Evolutionary conservation across 2,113 vertebrate genomes (phyloP).

Genomic region (Erpornis zantholeuca): DNA sequence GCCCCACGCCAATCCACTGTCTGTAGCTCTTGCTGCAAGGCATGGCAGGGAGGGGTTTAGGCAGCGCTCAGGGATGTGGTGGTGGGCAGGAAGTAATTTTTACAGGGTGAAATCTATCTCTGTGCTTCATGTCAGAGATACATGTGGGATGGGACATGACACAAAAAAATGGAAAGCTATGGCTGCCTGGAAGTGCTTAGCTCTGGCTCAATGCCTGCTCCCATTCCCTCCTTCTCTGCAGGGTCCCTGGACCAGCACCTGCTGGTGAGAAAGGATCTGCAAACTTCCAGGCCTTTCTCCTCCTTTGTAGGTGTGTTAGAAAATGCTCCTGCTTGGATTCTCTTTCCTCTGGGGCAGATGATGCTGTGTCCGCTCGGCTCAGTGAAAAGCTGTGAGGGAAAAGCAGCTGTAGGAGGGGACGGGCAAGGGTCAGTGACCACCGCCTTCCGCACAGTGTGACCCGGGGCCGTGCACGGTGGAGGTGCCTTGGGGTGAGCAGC

Average conservation of each 20-base stretch:
- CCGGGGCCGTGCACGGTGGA: neutral
- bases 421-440: neutral
- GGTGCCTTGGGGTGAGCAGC: neutral
- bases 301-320: neutral
- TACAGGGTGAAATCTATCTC: neutral
- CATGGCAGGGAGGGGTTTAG: neutral
- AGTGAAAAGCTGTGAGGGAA: neutral
- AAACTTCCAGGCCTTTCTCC: neutral
- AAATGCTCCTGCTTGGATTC: neutral
- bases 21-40: neutral
- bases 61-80: neutral
- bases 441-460: rapidly evolving
- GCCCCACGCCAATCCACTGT: neutral
- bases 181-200: neutral
- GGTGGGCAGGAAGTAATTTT: neutral
- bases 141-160: neutral
- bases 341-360: neutral
- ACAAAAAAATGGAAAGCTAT: neutral
- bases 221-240: neutral
- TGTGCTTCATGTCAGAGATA: neutral
- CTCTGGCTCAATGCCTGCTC: neutral
- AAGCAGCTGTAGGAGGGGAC: neutral
- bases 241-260: neutral
- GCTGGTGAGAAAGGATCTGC: neutral
- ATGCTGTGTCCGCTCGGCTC: neutral